Conservation (phyloP, 2,113 vertebrate genomes). For the Antechinus stuartii region DNA sequence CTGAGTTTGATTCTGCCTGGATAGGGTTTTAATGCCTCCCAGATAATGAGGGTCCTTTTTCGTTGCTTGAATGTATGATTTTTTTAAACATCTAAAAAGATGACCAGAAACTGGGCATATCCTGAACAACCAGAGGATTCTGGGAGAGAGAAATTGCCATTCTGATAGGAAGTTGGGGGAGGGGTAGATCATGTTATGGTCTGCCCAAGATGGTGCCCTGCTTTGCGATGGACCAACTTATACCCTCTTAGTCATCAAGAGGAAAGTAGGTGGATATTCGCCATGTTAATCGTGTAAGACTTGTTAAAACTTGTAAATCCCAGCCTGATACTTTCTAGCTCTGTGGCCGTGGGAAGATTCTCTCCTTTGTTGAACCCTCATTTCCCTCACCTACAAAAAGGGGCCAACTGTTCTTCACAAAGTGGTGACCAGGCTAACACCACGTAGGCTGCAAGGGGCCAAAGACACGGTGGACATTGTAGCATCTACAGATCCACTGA, state of each 20-base stretch:
- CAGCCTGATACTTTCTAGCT: neutral
- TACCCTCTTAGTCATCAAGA: neutral
- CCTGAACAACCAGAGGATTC: neutral
- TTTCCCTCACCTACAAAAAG: neutral
- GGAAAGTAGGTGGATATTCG: neutral
- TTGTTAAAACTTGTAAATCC: neutral
- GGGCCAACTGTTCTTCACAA: neutral
- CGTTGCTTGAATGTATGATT: neutral
- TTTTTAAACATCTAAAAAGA: neutral
- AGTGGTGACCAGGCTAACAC: neutral
- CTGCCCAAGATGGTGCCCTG: neutral
- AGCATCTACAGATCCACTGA: neutral
- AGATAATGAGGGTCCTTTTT: neutral
- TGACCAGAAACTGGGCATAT: neutral
- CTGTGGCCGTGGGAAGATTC: neutral
- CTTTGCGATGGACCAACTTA: neutral
- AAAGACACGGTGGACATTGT: neutral
- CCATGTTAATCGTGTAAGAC: neutral
- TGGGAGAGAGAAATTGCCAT: neutral
- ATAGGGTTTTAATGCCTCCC: neutral
- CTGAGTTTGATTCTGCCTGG: neutral
- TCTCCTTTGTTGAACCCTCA: neutral
- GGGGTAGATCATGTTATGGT: neutral
- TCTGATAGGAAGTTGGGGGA: neutral
- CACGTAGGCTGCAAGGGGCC: neutral